phyloP scores from a whole-genome alignment of 2,113 vertebrate species.

The Chrysochloris asiatica region DNA sequence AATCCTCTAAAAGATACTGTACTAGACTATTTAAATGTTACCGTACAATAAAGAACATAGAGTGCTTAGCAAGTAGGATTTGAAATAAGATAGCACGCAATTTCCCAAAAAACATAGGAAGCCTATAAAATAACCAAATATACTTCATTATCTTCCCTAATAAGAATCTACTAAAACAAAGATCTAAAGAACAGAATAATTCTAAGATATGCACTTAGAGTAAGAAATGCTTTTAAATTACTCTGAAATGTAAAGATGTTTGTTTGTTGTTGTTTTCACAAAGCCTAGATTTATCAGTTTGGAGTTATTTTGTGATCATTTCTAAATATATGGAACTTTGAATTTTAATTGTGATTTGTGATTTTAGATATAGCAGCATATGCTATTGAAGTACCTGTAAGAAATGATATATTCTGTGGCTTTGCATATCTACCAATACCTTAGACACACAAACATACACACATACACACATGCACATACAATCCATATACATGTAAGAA shows the following conservation, averaged over 20 bases:
- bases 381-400: background rate
- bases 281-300: background rate
- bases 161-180: constrained; percentile 14
- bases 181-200: background rate
- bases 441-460: too few relatives aligned
- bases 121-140: background rate
- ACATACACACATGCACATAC: too few relatives aligned
- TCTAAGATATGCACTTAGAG: background rate
- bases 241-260: background rate
- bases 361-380: background rate
- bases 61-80: background rate
- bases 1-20: constrained; percentile 82
- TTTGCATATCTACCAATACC: background rate
- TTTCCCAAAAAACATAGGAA: constrained; percentile 28
- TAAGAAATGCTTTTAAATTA: constrained; percentile 12
- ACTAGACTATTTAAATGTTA: constrained; percentile 22
- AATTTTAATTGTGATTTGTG: background rate
- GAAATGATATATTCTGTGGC: background rate
- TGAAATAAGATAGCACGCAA: background rate
- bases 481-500: background rate
- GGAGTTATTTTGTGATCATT: background rate
- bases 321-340: background rate
- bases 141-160: background rate
- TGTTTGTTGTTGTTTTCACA: too few relatives aligned
- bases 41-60: background rate